Evolutionary conservation across 2,113 vertebrate genomes (phyloP).

Genomic region (Syngnathus typhle): DNA sequence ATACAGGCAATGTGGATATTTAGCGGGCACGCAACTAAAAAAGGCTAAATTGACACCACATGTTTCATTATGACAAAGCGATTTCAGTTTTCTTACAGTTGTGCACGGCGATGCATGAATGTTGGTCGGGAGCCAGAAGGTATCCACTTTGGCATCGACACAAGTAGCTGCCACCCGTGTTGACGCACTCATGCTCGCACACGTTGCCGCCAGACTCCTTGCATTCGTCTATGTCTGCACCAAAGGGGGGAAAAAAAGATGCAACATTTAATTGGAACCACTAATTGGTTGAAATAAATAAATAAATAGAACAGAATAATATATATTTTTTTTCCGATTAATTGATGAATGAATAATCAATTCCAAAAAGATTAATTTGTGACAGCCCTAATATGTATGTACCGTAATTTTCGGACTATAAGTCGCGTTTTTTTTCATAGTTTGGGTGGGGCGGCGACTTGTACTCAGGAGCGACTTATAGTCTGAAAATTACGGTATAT

Average conservation of each 20-base stretch:
- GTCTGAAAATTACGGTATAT: no score
- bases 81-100: conserved; percentile 53
- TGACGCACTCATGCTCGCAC: conserved; percentile 72
- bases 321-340: no score
- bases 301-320: no score
- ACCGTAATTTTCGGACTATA: no score
- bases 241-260: background rate
- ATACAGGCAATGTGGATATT: background rate
- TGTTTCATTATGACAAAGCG: no score
- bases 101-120: conserved; percentile 63
- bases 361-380: no score
- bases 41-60: background rate
- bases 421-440: no score
- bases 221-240: conserved; percentile 72
- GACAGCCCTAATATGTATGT: no score
- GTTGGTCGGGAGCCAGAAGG: conserved; percentile 61
- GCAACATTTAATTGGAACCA: background rate
- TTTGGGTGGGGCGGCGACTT: no score
- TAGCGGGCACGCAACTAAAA: background rate
- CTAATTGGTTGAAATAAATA: no score
- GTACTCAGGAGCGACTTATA: no score
- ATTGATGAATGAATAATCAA: no score
- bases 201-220: conserved; percentile 44
- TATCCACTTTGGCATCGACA: conserved; percentile 67
- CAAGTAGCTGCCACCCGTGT: conserved; percentile 70